Evolutionary conservation across 2,797 vertebrate species (phyloP).

Genomic region (Cossypha niveicapilla): DNA sequence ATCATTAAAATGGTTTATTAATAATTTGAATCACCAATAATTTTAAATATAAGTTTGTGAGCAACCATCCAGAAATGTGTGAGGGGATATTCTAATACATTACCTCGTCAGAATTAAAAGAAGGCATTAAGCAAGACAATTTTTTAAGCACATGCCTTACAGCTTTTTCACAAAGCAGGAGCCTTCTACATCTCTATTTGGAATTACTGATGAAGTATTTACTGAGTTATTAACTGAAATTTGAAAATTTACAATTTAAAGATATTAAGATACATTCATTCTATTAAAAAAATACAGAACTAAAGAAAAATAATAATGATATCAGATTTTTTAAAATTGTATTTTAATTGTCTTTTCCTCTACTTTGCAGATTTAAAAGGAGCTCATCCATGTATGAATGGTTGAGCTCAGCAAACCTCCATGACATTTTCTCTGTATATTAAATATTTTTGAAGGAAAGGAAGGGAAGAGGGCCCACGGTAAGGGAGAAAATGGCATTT

Average conservation of each 20-base stretch:
- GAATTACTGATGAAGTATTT: background rate
- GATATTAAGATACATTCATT: background rate
- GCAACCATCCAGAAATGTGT: background rate
- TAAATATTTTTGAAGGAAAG: background rate
- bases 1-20: background rate
- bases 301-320: background rate
- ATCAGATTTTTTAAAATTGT: background rate
- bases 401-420: background rate
- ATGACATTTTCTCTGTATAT: background rate
- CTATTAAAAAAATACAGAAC: background rate
- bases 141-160: background rate
- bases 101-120: background rate
- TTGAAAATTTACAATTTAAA: background rate
- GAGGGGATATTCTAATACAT: background rate
- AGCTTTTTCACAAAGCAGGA: background rate
- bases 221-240: background rate
- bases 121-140: background rate
- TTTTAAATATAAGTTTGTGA: background rate
- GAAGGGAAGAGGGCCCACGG: background rate
- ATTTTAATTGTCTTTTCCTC: background rate
- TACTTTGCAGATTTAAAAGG: background rate
- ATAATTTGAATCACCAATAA: background rate
- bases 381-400: background rate
- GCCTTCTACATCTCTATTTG: background rate
- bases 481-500: background rate